Evolutionary conservation across 2,113 vertebrate genomes (phyloP), one percentile per base, ranked within the genome.

Genomic region (Athene cunicularia): DNA sequence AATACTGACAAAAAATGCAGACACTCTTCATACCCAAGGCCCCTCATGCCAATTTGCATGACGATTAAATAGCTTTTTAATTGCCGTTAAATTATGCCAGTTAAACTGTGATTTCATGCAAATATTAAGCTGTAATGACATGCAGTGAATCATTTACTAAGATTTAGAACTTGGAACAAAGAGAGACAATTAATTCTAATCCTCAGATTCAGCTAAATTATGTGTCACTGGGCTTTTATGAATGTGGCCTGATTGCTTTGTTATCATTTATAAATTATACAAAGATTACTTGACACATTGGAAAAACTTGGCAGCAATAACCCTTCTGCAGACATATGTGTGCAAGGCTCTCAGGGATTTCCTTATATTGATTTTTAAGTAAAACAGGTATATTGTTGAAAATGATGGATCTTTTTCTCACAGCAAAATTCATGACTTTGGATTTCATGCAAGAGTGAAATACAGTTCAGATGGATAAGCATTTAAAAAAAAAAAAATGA

Each of bases 41-140:
- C 90, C 87, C 97, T 98, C 92, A 92, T 95, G 98, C 98, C 98
- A 98, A 98, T 99, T 98, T 98, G 97, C 97, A 98, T 98, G 98
- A 98, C 85, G 90, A 99, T 98, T 98, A 99, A 99, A 99, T 99
- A 98, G 98, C 97, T 99, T 99, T 99, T 99, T 99, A 99, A 99
- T 99, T 99, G 99, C 98, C 98, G 94, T 98, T 98, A 99, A 99
- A 99, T 99, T 99, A 99, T 99, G 98, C 98, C 97, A 97, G 98
- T 99, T 99, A 99, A 99, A 99, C 98, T 99, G 98, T 99, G 98
- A 99, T 99, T 99, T 99, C 99, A 99, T 99, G 99, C 98, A 99
- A 99, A 99, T 99, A 99, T 99, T 99, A 99, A 99, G 98, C 98
- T 98, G 91, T 99, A 99, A 99, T 99, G 98, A 99, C 98, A 98